Evolutionary conservation across 2,797 vertebrate species (phyloP), one percentile per base, ranked within the genome.

Genomic region (Sandelia bainsii): DNA sequence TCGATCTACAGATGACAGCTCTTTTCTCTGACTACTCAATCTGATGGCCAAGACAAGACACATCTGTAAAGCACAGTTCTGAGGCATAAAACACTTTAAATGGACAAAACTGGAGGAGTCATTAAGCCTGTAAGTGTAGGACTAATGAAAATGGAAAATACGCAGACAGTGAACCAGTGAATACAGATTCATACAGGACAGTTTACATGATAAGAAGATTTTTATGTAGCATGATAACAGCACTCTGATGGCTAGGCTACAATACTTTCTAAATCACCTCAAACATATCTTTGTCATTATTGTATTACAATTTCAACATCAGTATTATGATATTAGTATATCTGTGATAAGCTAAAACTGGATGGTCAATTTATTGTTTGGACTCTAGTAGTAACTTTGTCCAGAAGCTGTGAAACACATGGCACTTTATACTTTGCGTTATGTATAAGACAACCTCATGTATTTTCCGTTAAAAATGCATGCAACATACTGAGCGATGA

Each of bases 321-420:
- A 46, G 44, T 40, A 20, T 46, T 3, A 58, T 19, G 14, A 58
- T n/a, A 42, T 37, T 3, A 14, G 12, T 34, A 27, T 48, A 46
- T 60, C 10, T 37, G 3, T 46, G 5, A 53, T 63, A 56, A 66
- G 64, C 40, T 73, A 49, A 61, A 58, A 39, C 13, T 13, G 3
- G 1, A 9, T 0, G 0, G 10, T 1, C 17, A 69, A 37, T 52
- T 58, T 50, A 50, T 45, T 1, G 1, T 12, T 52, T 69, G 29
- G 34, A 17, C 40, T 73, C 56, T 59, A 44, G 45, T 69, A 50
- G 69, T 6, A 56, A 50, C 56, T 66, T 64, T 62, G 4, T 58
- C 22, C 12, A 53, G 25, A 88, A 84, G 53, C 84, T 90, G 88
- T 90, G 89, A 91, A 86, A 83, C 53, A 77, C 10, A 8, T 71